Evolutionary conservation across 1,140 invertebrate species (phyloP).

Genomic region (Agrilus planipennis): DNA sequence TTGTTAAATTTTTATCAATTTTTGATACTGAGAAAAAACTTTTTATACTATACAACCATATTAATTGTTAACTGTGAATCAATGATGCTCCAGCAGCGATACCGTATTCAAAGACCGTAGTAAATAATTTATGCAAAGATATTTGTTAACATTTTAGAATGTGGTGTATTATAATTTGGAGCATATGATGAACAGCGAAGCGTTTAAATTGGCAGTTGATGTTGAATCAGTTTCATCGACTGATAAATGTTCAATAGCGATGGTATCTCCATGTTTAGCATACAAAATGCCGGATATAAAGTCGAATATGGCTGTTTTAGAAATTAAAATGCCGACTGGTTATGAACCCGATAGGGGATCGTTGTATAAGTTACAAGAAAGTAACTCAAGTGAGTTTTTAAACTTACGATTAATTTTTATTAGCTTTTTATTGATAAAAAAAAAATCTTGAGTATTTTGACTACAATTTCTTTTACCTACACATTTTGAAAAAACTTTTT

Average conservation of each 20-base stretch:
- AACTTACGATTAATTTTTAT: conserved; percentile 2
- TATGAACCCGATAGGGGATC: conserved; percentile 43
- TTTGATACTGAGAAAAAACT: too few relatives aligned
- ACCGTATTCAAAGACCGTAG: too few relatives aligned
- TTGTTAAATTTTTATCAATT: too few relatives aligned
- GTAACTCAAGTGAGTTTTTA: conserved; percentile 13
- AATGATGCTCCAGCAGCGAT: too few relatives aligned
- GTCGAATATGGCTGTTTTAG: conserved; percentile 49
- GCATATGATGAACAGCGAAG: conserved; percentile 18
- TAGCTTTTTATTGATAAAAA: conserved; percentile 4
- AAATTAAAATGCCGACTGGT: conserved; percentile 50
- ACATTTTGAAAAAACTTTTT: neutral
- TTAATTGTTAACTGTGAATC: too few relatives aligned
- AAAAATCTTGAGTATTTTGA: neutral
- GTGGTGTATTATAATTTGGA: conserved; percentile 24
- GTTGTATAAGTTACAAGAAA: conserved; percentile 31
- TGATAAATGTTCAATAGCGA: conserved; percentile 24
- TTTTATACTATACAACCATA: too few relatives aligned
- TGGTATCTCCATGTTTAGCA: conserved; percentile 23
- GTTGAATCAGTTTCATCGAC: conserved; percentile 22
- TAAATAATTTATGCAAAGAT: too few relatives aligned
- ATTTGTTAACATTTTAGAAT: too few relatives aligned
- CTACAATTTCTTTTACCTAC: neutral
- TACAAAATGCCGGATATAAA: conserved; percentile 17
- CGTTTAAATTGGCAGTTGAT: conserved; percentile 24